phyloP scores from a whole-genome alignment of 2,797 vertebrate genomes.

The Simalia tracyae region DNA sequence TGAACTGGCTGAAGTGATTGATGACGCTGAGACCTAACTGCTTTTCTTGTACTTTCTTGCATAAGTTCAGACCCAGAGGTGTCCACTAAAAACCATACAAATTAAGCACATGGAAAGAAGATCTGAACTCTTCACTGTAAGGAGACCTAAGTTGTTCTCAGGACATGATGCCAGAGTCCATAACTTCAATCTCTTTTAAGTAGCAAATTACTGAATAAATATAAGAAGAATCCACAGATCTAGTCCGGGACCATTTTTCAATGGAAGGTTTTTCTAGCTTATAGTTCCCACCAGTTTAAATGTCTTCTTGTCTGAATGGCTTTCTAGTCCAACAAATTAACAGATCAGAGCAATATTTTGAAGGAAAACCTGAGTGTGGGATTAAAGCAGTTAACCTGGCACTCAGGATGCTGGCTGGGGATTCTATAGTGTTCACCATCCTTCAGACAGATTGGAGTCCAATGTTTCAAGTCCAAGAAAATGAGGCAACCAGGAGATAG shows the following conservation, averaged over 20 bases:
- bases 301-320: conserved; percentile 19
- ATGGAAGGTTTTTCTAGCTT: conserved; percentile 28
- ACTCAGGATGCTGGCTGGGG: conserved; percentile 3
- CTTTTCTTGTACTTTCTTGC: not conserved
- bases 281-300: conserved; percentile 48
- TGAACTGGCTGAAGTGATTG: not conserved
- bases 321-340: conserved; percentile 46
- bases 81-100: not conserved
- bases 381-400: conserved; percentile 17
- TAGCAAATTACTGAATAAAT: conserved; percentile 35
- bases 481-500: not conserved
- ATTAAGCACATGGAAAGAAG: not conserved
- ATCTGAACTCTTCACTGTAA: not conserved
- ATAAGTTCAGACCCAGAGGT: not conserved
- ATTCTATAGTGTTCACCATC: conserved; percentile 20
- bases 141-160: not conserved
- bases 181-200: conserved; percentile 5
- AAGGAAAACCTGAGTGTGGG: conserved; percentile 40
- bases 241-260: conserved; percentile 49
- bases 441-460: conserved; percentile 14
- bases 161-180: conserved; percentile 10
- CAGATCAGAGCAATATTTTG: conserved; percentile 37
- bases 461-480: conserved; percentile 27
- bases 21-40: not conserved
- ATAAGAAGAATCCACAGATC: not conserved